Base-by-base conservation (phyloP, 92 coral and sea anemone species). In the Anthopleura xanthogrammica region DNA sequence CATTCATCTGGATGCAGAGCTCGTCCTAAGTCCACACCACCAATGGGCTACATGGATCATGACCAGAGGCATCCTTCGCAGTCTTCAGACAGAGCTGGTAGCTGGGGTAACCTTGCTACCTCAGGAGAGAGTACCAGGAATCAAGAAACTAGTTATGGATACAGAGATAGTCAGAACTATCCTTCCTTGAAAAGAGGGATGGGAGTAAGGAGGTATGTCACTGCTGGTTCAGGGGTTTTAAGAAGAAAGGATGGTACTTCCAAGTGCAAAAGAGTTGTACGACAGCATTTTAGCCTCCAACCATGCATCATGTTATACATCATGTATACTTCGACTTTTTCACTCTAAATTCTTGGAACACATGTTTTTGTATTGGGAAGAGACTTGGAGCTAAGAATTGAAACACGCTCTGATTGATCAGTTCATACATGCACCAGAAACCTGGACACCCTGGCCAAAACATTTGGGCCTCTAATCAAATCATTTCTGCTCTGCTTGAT, bases 21-120 rank as follows among this genome's bases (percentile, higher is more conserved):
- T n/a, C 89, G 99, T 11, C 92, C 99, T 16, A 92, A 94, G 60
- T 96, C 99, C 72, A 96, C 99, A 43, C 99, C 99, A 22, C 91
- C 91, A 36, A 40, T 88, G 80, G 89, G 94, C 36, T 85, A 86
- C n/a, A 83, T 79, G 42, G 76, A 76, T 68, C 91, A 82, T 12
- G 79, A 81, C 76, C 88, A 90, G 17, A 74, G 83, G 10, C 78
- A 84, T 22, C 88, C 88, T 19, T 52, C 83, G 10, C 86, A 80
- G 36, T 75, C 72, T 7, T 84, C 83, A 23, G 90, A 85, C 74
- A 87, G 84, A 78, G 85, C 85, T 52, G 93, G 95, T 16, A 92
- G 96, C 70, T 82, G 88, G 78, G 97, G 93, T 14, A 91, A 91
- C 88, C 86, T 95, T 76, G 98, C 94, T 17, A 96, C 99, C 24